phyloP scores from a whole-genome alignment of 2,888 invertebrate species.

The Unio pictorum region DNA sequence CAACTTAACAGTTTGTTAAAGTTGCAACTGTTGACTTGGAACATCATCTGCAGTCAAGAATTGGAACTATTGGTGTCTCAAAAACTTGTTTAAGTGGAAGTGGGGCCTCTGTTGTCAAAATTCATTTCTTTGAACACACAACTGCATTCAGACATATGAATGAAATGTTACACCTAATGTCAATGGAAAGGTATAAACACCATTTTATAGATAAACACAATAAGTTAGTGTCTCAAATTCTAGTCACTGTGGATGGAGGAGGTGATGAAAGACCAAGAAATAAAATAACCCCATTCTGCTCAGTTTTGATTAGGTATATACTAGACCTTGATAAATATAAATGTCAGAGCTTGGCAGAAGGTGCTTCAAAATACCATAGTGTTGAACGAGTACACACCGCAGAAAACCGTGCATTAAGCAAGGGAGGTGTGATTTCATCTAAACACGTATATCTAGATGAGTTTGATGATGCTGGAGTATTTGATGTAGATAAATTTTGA shows the following conservation, averaged over 20 bases:
- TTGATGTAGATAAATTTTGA: not conserved
- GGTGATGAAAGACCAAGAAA: conserved; percentile 9
- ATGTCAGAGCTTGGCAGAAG: conserved; percentile 6
- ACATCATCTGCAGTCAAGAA: not conserved
- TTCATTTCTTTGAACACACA: too few species aligned
- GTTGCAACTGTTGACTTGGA: not conserved
- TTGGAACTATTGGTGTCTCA: too few species aligned
- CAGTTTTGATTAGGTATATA: conserved; percentile 4
- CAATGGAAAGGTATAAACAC: not conserved
- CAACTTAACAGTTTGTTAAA: not conserved
- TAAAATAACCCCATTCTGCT: conserved; percentile 7
- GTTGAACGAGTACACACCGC: conserved; percentile 14
- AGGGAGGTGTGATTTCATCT: conserved; percentile 8
- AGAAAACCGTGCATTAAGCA: conserved; percentile 14
- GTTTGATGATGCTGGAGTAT: not conserved
- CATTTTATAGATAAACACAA: conserved; percentile 1
- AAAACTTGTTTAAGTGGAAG: too few species aligned
- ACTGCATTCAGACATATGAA: too few species aligned
- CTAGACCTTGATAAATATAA: conserved; percentile 13
- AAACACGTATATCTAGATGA: not conserved
- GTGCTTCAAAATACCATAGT: conserved; percentile 14
- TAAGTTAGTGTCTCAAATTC: conserved; percentile 5
- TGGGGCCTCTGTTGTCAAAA: too few species aligned
- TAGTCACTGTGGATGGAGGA: conserved; percentile 9
- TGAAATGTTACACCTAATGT: not conserved